Evolutionary conservation across 2,888 invertebrate species (phyloP).

Genomic region (Campoplex capitator): DNA sequence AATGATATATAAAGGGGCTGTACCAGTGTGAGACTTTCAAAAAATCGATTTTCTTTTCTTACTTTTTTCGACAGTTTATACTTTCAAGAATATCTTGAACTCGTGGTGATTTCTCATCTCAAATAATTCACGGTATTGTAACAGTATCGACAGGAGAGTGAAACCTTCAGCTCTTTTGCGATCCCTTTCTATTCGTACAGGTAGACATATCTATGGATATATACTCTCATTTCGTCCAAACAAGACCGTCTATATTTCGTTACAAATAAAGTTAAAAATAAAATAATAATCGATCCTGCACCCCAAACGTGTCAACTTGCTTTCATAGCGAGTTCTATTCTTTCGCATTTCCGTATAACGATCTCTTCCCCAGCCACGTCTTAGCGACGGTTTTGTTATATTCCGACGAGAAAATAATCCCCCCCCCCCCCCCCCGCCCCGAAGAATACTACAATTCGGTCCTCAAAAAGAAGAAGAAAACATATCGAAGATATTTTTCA

Average conservation of each 20-base stretch:
- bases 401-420: not conserved
- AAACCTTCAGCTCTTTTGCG: constrained; percentile 12
- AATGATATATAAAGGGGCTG: too few relatives aligned
- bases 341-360: constrained; percentile 1
- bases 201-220: constrained; percentile 13
- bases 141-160: constrained; percentile 37
- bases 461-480: not conserved
- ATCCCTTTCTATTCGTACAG: constrained; percentile 11
- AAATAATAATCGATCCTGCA: constrained; percentile 68
- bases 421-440: too few relatives aligned
- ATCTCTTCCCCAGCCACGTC: not conserved
- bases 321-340: not conserved
- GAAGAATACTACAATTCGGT: not conserved
- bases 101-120: constrained; percentile 28
- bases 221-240: not conserved
- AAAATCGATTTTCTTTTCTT: too few relatives aligned
- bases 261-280: constrained; percentile 60
- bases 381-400: not conserved
- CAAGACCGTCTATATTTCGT: constrained; percentile 68
- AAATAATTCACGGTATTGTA: constrained; percentile 40
- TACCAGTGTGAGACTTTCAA: too few relatives aligned
- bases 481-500: not conserved
- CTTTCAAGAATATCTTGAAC: not conserved
- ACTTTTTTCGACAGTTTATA: too few relatives aligned
- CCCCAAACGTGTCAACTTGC: constrained; percentile 71